Evolutionary conservation across 2,797 vertebrate species (phyloP).

Genomic region (Chrysocyon brachyurus): DNA sequence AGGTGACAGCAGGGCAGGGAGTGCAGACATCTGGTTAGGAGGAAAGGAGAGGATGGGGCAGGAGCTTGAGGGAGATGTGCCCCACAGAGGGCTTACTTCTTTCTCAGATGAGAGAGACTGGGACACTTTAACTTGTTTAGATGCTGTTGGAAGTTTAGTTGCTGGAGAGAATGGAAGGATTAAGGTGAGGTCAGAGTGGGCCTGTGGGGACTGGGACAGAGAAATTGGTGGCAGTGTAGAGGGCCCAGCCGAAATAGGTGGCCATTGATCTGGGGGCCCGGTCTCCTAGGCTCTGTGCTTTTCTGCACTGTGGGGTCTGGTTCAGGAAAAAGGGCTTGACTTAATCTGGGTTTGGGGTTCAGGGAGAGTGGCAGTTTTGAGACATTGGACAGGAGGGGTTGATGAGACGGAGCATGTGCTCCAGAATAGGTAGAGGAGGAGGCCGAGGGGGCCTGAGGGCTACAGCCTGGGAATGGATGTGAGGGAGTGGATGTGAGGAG

Average conservation of each 20-base stretch:
- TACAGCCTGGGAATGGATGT: not conserved
- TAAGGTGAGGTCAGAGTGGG: not conserved
- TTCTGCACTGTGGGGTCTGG: not conserved
- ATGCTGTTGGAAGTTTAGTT: conserved; percentile 23
- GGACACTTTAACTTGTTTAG: not conserved
- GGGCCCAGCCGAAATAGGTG: not conserved
- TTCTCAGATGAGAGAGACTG: not conserved
- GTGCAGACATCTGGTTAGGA: not conserved
- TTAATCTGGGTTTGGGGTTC: not conserved
- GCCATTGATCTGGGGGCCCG: not conserved
- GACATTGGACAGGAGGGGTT: not conserved
- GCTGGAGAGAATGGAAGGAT: not conserved
- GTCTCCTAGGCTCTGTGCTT: not conserved
- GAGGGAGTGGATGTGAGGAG: not conserved
- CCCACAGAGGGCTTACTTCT: not conserved
- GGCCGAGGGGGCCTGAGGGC: not conserved
- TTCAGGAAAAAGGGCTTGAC: not conserved
- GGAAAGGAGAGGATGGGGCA: not conserved
- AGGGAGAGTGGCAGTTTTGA: conserved; percentile 14
- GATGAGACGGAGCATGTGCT: not conserved
- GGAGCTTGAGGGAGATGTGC: not conserved
- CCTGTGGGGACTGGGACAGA: not conserved
- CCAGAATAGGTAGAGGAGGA: not conserved
- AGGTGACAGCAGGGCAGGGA: not conserved
- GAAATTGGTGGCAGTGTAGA: not conserved